Base-by-base conservation (phyloP, 1,140 invertebrate species). In the Orchesella cincta region DNA sequence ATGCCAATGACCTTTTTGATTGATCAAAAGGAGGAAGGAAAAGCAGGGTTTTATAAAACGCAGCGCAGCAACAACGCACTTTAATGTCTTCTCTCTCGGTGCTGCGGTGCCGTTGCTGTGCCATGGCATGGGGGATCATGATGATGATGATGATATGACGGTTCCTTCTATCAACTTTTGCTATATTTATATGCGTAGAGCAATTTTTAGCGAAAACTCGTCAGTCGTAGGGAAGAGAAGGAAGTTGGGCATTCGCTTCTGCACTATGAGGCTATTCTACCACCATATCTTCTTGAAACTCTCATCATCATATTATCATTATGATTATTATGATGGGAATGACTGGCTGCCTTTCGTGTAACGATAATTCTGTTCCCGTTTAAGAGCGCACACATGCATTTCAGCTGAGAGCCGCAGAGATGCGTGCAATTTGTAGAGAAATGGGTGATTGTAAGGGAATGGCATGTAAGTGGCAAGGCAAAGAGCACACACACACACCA, bases 1-100 rank as follows among this genome's bases (percentile, higher is more conserved):
- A 79, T 76, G 78, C 78, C 78, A 79, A 79, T 79, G 78, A 79
- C 78, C 78, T 64, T 79, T 79, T 34, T 76, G 70, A 79, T 79
- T 76, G 78, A 79, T 79, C 78, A 51, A 33, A 39, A 20, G 3
- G 34, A 73, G 34, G 26, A 39, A 73, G 54, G 54, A 26, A 67
- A 67, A 67, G 62, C 1, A 5, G 29, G 62, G 12, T 67, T 67
- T 67, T 67, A 67, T 67, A 31, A 67, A 67, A 67, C 62, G 62
- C 62, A 67, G n/a, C n/a, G n/a, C n/a, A n/a, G 39, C 20, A 46
- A 46, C 26, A 67, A 67, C 62, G 62, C 31, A 67, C 12, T 67
- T 67, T 67, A 67, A 67, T 67, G 62, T 33, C 62, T 67, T 67
- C 31, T 67, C n/a, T 67, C 8, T 46, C 39, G 62, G 31, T 31